Percentiles rank a stretch among this genome's conserved stretches.
Evolutionary conservation across 2,888 invertebrate species (phyloP).

Genomic region (Tanytarsus gracilentus): DNA sequence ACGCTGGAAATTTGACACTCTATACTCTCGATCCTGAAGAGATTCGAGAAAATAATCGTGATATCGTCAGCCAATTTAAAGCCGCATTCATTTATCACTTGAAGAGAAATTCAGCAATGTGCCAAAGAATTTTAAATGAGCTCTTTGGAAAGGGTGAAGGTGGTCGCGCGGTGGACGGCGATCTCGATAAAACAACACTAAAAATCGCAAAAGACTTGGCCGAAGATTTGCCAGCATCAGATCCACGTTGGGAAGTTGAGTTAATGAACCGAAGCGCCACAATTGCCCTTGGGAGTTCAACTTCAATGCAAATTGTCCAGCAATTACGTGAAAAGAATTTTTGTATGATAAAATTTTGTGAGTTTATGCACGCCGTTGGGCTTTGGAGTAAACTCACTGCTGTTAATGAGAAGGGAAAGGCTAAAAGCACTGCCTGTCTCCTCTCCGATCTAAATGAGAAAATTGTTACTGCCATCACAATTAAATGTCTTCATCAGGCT

Average conservation of each 20-base stretch:
- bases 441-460: conserved; percentile 72
- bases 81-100: conserved; percentile 70
- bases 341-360: conserved; percentile 65
- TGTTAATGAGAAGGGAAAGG: conserved; percentile 36
- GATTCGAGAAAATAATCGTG: conserved; percentile 51
- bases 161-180: conserved; percentile 36
- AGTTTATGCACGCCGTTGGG: conserved; percentile 61
- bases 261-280: conserved; percentile 36
- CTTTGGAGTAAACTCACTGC: conserved; percentile 49
- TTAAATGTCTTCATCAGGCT: conserved; percentile 53
- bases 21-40: conserved; percentile 61
- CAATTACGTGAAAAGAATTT: conserved; percentile 83
- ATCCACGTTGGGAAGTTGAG: conserved; percentile 55
- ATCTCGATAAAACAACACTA: conserved; percentile 52
- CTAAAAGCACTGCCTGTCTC: conserved; percentile 45
- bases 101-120: conserved; percentile 48
- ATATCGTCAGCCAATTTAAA: conserved; percentile 51
- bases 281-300: conserved; percentile 56
- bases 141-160: conserved; percentile 38
- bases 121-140: conserved; percentile 44
- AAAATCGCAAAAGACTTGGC: conserved; percentile 66
- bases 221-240: conserved; percentile 80
- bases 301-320: conserved; percentile 72
- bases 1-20: conserved; percentile 52
- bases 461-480: conserved; percentile 60